Conservation (phyloP, 2,113 vertebrate genomes). For the Agelaius phoeniceus region DNA sequence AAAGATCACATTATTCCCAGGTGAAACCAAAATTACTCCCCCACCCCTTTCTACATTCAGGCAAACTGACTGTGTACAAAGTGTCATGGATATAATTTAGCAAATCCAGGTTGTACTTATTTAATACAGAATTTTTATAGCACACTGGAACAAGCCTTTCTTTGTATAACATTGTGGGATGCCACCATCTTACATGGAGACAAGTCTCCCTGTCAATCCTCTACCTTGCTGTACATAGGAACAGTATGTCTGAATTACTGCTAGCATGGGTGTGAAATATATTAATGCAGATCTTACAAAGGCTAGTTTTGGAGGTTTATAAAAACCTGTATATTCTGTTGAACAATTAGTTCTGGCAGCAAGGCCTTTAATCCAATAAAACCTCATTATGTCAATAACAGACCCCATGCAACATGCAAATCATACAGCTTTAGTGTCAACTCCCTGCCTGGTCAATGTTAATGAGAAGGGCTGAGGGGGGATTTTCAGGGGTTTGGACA, state of each 20-base stretch:
- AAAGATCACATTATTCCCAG: neutral
- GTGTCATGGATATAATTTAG: neutral
- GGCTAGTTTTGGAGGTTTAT: neutral
- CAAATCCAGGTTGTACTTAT: neutral
- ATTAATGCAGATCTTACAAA: neutral
- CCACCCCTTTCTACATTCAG: neutral
- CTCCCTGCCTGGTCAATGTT: neutral
- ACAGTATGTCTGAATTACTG: neutral
- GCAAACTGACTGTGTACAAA: neutral
- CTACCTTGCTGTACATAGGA: neutral
- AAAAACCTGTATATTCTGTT: neutral
- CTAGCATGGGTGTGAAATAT: neutral
- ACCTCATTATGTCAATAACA: neutral
- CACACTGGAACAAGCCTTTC: neutral
- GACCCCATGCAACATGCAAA: neutral
- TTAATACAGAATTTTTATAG: neutral
- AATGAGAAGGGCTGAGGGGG: neutral
- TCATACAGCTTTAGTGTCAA: neutral
- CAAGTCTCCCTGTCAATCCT: neutral
- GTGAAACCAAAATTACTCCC: neutral
- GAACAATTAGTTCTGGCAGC: neutral
- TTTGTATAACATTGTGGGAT: neutral
- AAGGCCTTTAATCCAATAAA: conserved; percentile 27
- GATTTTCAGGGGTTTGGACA: neutral
- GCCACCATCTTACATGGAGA: neutral